Conservation (phyloP, 2,888 invertebrate species). For the Nemoura dubitans region DNA sequence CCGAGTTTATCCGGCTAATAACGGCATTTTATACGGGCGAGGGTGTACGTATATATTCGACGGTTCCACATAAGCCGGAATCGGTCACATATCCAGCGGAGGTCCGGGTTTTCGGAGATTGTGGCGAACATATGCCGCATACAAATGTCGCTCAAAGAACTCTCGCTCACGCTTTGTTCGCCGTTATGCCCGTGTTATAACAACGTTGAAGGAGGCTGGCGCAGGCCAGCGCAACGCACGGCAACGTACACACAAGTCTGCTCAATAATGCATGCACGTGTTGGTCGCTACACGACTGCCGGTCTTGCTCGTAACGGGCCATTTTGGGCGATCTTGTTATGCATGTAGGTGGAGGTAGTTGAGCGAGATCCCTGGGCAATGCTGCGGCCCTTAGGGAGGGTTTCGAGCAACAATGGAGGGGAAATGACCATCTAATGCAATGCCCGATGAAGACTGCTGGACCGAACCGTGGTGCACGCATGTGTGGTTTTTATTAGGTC, state of each 20-base stretch:
- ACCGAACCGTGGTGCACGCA: not conserved
- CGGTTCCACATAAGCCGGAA: not conserved
- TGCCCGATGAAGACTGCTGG: not conserved
- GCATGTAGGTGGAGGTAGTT: not conserved
- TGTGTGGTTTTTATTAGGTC: not conserved
- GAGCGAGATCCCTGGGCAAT: too few species aligned
- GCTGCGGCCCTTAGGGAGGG: not conserved
- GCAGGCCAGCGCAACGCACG: not conserved
- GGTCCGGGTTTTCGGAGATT: not conserved
- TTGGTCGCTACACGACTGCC: not conserved
- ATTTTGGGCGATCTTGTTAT: not conserved
- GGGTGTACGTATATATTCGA: not conserved
- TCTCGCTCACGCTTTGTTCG: not conserved
- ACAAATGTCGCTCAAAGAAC: not conserved
- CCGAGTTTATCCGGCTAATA: conserved; percentile 7
- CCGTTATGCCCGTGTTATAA: not conserved
- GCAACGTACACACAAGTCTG: not conserved
- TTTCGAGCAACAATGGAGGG: not conserved
- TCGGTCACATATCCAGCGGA: not conserved
- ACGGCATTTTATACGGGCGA: not conserved
- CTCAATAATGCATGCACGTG: not conserved
- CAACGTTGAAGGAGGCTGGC: too few species aligned
- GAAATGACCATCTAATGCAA: not conserved
- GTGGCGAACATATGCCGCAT: not conserved
- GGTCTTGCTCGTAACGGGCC: not conserved